Conservation (phyloP, 2,113 vertebrate genomes). For the Centrocercus urophasianus region DNA sequence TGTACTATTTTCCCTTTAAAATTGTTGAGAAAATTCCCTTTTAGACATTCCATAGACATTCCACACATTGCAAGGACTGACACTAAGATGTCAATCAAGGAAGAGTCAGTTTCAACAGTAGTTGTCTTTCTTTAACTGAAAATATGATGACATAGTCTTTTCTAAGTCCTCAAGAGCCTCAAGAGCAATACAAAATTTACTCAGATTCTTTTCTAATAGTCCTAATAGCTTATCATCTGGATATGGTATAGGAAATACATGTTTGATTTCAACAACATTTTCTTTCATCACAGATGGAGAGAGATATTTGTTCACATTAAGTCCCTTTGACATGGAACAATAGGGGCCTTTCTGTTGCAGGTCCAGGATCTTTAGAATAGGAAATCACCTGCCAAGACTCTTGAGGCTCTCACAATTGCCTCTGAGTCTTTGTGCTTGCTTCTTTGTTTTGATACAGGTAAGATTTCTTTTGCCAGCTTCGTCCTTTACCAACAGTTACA, state of each 20-base stretch:
- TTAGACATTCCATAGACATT: neutral
- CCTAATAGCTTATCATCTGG: neutral
- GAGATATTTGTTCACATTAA: fast-evolving
- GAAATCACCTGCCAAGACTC: neutral
- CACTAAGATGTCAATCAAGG: neutral
- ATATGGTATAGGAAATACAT: neutral
- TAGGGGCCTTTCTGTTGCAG: neutral
- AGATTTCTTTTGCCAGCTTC: neutral
- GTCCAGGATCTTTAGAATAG: neutral
- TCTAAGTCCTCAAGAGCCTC: neutral
- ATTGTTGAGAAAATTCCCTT: neutral
- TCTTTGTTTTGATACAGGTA: neutral
- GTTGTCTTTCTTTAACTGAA: neutral
- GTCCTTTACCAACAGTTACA: neutral
- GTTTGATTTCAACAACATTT: neutral
- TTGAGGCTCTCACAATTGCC: neutral
- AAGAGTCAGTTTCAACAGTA: neutral
- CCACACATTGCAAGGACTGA: neutral
- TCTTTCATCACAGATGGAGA: neutral
- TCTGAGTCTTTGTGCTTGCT: neutral
- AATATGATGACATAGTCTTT: neutral
- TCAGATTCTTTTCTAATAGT: neutral
- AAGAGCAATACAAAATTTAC: neutral
- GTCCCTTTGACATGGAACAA: neutral
- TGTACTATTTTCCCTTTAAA: neutral